Conservation (phyloP, 2,113 vertebrate genomes). For the Xyrauchen texanus region DNA sequence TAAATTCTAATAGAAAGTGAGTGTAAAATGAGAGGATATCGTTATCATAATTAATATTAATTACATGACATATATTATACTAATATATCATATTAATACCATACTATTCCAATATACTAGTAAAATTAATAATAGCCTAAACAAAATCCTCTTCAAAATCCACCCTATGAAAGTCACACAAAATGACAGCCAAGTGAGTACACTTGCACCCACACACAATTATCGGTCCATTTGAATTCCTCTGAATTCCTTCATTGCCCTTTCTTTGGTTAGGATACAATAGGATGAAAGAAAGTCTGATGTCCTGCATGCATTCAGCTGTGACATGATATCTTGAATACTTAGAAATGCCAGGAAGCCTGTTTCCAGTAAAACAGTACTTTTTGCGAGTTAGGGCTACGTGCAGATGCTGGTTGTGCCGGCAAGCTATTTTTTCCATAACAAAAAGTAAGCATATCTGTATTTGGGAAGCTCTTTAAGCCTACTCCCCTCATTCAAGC, state of each 20-base stretch:
- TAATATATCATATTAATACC: too few relatives aligned
- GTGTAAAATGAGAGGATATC: too few relatives aligned
- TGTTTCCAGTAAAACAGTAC: conserved; percentile 32
- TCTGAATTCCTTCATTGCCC: not conserved
- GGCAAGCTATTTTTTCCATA: conserved; percentile 41
- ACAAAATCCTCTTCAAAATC: not conserved
- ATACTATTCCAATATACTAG: too few relatives aligned
- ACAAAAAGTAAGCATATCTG: conserved; percentile 28
- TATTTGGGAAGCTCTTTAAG: conserved; percentile 42
- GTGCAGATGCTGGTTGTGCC: conserved; percentile 31
- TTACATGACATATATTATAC: too few relatives aligned
- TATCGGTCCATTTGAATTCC: not conserved
- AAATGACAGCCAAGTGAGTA: not conserved
- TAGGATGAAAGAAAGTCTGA: not conserved
- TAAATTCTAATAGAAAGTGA: too few relatives aligned
- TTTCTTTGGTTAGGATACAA: not conserved
- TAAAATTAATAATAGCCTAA: too few relatives aligned
- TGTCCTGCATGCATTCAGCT: conserved; percentile 12
- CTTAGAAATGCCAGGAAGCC: not conserved
- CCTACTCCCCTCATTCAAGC: not conserved
- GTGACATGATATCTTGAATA: conserved; percentile 12
- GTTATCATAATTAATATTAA: too few relatives aligned
- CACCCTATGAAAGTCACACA: not conserved
- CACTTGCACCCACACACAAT: not conserved
- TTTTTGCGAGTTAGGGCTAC: conserved; percentile 22